phyloP scores from a whole-genome alignment of 2,113 vertebrate genomes.

The Sapajus apella region DNA sequence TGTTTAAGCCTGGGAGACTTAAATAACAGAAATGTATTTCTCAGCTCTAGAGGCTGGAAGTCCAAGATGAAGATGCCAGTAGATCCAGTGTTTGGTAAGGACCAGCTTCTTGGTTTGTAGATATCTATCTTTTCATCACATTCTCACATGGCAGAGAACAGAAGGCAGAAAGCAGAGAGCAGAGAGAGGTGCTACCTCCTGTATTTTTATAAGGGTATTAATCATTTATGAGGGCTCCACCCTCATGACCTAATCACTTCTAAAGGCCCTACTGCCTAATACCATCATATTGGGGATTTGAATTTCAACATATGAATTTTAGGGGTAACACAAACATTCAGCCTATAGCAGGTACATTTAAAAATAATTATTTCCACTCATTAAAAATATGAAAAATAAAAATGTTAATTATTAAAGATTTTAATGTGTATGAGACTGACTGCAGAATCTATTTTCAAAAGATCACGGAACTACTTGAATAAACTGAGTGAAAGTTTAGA shows the following conservation, averaged over 20 bases:
- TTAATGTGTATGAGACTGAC: background rate
- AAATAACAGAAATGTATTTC: background rate
- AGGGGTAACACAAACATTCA: background rate
- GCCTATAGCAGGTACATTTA: background rate
- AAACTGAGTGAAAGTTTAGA: background rate
- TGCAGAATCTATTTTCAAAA: slow-evolving; percentile 1
- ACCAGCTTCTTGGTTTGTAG: background rate
- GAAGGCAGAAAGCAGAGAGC: background rate
- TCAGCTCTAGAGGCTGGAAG: background rate
- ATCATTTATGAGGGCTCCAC: background rate
- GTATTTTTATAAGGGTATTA: background rate
- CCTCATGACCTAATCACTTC: background rate
- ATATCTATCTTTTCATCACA: background rate
- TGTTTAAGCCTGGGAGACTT: background rate
- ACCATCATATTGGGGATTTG: too few relatives aligned
- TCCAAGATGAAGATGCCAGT: background rate
- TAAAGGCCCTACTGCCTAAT: background rate
- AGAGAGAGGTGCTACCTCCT: background rate
- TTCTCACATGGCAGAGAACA: too few relatives aligned
- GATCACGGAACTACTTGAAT: background rate
- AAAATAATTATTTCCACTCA: background rate
- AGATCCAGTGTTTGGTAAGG: background rate
- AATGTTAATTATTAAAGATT: background rate
- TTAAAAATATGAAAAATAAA: background rate
- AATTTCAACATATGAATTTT: background rate